Percentiles rank a stretch among this genome's conserved stretches.
Conservation (phyloP, 2,797 vertebrate species). For the Hafferia zeledoni region DNA sequence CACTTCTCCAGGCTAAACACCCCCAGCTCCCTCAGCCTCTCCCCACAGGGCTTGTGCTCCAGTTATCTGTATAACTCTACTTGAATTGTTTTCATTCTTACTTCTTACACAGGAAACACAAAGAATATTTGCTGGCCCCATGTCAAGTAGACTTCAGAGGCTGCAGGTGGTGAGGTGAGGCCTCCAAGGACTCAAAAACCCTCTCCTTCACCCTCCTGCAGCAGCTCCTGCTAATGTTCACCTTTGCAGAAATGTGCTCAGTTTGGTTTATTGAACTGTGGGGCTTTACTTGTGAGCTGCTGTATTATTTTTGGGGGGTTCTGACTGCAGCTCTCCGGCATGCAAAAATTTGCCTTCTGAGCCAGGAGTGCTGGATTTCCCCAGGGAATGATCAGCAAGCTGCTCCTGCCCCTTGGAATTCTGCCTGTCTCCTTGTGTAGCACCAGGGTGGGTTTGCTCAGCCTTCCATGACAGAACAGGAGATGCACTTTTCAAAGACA, state of each 20-base stretch:
- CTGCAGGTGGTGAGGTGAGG: background rate
- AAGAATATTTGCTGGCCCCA: background rate
- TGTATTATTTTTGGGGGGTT: background rate
- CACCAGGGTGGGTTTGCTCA: background rate
- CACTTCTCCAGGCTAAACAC: no score
- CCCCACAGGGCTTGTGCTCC: no score
- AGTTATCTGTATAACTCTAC: background rate
- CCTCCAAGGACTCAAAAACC: background rate
- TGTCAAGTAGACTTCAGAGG: background rate
- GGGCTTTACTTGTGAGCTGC: background rate
- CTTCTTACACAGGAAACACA: background rate
- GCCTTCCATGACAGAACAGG: background rate
- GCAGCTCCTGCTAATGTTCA: background rate
- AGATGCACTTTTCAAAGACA: background rate
- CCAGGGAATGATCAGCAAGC: background rate
- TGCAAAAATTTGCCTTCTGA: accelerated
- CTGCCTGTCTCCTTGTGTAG: background rate
- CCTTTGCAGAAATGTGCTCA: background rate
- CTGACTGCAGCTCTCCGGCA: accelerated
- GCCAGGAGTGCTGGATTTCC: background rate
- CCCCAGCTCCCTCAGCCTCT: no score
- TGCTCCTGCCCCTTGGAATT: background rate
- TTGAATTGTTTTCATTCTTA: background rate
- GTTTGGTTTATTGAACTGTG: background rate
- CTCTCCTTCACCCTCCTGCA: background rate